Evolutionary conservation across 2,888 invertebrate species (phyloP).

Genomic region (Alcis repandata): DNA sequence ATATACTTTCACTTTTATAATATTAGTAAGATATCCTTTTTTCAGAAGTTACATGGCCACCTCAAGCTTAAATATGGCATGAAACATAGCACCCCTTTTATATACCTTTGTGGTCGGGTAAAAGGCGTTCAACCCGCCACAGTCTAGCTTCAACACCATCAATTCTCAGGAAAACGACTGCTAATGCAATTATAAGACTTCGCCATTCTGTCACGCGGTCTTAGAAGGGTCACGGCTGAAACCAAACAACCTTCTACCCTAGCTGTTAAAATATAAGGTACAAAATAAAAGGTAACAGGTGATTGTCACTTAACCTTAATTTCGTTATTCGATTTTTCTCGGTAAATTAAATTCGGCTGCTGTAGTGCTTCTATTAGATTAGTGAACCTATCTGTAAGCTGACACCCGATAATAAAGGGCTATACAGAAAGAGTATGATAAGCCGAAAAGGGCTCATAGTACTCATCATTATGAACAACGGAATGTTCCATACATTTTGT

Average conservation of each 20-base stretch:
- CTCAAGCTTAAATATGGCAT: not conserved
- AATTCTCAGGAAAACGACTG: conserved; percentile 33
- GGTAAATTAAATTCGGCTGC: conserved; percentile 46
- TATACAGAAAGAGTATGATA: no score
- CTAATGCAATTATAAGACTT: conserved; percentile 41
- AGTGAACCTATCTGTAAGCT: conserved; percentile 28
- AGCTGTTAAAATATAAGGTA: conserved; percentile 11
- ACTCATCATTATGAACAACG: no score
- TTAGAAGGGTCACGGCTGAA: conserved; percentile 17
- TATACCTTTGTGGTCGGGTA: not conserved
- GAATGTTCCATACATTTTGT: no score
- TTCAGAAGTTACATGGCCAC: not conserved
- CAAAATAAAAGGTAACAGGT: conserved; percentile 13
- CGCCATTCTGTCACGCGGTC: conserved; percentile 29
- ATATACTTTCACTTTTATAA: no score
- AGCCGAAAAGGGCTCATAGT: no score
- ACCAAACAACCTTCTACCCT: conserved; percentile 13
- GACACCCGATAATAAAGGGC: conserved; percentile 25
- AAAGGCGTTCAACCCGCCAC: conserved; percentile 16
- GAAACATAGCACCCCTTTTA: not conserved
- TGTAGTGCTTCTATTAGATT: conserved; percentile 48
- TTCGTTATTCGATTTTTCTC: conserved; percentile 45
- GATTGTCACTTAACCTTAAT: conserved; percentile 45
- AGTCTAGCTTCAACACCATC: conserved; percentile 21
- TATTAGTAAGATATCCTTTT: no score